Evolutionary conservation across 2,888 invertebrate species (phyloP).

Genomic region (Cerastoderma edule): DNA sequence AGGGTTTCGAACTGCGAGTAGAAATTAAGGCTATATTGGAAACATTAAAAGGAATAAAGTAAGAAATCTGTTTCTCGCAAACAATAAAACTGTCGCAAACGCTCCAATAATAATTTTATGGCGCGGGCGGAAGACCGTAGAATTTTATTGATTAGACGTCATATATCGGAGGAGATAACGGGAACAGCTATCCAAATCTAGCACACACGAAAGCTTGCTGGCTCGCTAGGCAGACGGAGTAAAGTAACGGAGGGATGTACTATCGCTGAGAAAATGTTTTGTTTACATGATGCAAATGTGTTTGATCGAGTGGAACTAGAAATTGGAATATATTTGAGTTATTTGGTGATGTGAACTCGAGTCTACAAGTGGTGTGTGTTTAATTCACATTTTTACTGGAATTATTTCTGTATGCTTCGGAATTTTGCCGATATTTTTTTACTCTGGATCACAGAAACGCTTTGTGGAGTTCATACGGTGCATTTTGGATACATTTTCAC

Average conservation of each 20-base stretch:
- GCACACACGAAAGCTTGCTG: constrained; percentile 6
- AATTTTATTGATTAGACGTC: background rate
- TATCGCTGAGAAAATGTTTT: background rate
- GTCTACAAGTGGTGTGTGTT: background rate
- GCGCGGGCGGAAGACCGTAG: background rate
- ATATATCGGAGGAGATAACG: constrained; percentile 47
- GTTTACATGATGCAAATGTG: background rate
- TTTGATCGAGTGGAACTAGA: background rate
- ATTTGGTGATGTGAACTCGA: background rate
- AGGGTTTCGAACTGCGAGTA: no score
- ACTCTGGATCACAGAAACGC: constrained; percentile 49
- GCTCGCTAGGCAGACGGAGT: constrained; percentile 13
- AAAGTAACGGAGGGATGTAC: background rate
- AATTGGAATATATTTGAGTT: background rate
- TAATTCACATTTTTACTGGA: background rate
- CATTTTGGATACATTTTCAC: background rate
- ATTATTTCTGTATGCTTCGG: constrained; percentile 32
- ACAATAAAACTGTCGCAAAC: no score
- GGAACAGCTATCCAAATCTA: constrained; percentile 52
- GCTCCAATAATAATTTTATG: background rate
- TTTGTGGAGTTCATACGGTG: constrained; percentile 23
- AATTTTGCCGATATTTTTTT: constrained; percentile 37
- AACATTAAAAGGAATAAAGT: no score
- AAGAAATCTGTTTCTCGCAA: no score
- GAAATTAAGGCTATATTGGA: no score